Base-by-base conservation (phyloP, 2,113 vertebrate genomes). In the Hiodon alosoides region DNA sequence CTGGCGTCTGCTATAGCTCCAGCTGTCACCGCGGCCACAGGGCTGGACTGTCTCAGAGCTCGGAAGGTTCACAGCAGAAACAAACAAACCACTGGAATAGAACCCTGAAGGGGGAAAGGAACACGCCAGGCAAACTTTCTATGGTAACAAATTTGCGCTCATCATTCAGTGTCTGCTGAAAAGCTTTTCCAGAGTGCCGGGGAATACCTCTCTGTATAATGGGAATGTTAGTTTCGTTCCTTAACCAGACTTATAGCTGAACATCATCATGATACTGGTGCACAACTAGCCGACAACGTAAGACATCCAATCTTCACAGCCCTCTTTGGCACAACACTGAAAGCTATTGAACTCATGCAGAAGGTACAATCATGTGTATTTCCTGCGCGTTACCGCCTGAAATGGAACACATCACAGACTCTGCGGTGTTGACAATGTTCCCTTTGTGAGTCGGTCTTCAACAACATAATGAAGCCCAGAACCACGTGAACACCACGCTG, bases 21-120 rank as follows among this genome's bases (percentile, higher is more conserved):
- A 77, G 78, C 77, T 81, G 83, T 82, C 81, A 81, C 74, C 78
- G 67, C 58, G 54, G 78, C 72, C 82, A 84, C 76, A 78, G 78
- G 74, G 51, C 83, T 69, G 77, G 83, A 81, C 79, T 81, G 81
- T 84, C 78, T 81, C 69, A 78, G 64, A 60, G 48, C 60, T 64
- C 67, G 52, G 67, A 69, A 48, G 65, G 71, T 68, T 72, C 66
- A 2, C 17, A 70, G 50, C 79, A 69, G 78, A 82, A 79, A 79
- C 82, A 84, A 81, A 82, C 81, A 82, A 74, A 73, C 71, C 65
- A 31, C 47, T 81, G 71, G 69, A 79, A 79, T 79, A 78, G 76
- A 78, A 69, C 70, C 70, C 76, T 78, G n/a, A 50, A 60, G 52
- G 75, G 14, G 61, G 17, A 61, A 73, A 52, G 51, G 10, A 61